Base-by-base conservation (phyloP, 1,140 invertebrate genomes). In the Scaptomyza montana region DNA sequence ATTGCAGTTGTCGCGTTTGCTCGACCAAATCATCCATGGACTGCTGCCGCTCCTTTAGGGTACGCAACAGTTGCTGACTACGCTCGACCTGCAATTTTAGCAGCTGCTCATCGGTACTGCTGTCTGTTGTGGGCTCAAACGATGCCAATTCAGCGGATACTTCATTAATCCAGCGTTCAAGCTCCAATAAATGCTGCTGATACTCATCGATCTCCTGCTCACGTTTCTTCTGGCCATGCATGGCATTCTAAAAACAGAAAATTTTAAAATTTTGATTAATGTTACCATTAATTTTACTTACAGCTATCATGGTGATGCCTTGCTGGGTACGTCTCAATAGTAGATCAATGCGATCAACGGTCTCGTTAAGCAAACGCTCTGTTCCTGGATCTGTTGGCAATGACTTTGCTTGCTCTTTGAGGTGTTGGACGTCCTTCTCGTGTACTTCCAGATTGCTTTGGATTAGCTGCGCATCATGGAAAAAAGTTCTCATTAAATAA, bases 81-180 rank as follows among this genome's bases (percentile, higher is more conserved):
- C 77, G 74, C 51, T 91, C 85, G 19, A 92, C 79, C 30, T 92
- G 85, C 1, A 73, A 55, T 55, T 91, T 91, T 0, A 92, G 65
- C 36, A 87, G 74, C 19, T 82, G 74, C 47, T 91, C 90, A 61
- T 92, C 89, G 21, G 47, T 77, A 36, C 66, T 89, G 56, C 81
- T 87, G 5, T 89, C 78, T 3, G 78, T 13, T 0, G 80, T 91
- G n/a, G 84, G 61, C 56, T 91, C 90, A 3, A 89, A 81, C 7
- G 77, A 78, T 12, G 87, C 86, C 19, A 90, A 45, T 51, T 91
- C 85, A 0, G 74, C 74, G 13, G 85, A 78, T 6, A 90, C 92
- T 84, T 68, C 91, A 84, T 92, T 85, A 13, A 95, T 90, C 95
- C 95, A 95, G 43, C 91, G 80, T 75, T 95, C 94, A 0, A 95